Evolutionary conservation across 1,140 invertebrate species (phyloP).

Genomic region (Drosophila trapezifrons): DNA sequence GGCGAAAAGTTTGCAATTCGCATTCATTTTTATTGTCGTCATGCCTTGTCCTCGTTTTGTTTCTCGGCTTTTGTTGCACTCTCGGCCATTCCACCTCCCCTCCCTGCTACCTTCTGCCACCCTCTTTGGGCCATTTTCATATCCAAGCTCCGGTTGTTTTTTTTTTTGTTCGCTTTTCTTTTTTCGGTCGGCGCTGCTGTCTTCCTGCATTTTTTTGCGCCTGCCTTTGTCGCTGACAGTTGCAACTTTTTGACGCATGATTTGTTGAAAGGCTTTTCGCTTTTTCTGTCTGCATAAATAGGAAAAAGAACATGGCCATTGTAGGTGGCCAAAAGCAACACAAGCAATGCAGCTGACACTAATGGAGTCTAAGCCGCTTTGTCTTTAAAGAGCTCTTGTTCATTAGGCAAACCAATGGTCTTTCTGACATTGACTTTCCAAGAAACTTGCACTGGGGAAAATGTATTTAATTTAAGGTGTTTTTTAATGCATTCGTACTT

Average conservation of each 20-base stretch:
- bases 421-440: constrained; percentile 27
- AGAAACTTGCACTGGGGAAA: neutral
- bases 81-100: constrained; percentile 53
- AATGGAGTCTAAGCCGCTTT: constrained; percentile 40
- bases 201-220: constrained; percentile 56
- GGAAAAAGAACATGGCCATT: constrained; percentile 55
- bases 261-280: constrained; percentile 77
- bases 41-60: constrained; percentile 66
- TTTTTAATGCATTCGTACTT: neutral
- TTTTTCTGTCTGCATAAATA: constrained; percentile 61
- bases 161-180: constrained; percentile 22
- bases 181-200: constrained; percentile 31
- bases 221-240: constrained; percentile 65
- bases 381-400: constrained; percentile 22
- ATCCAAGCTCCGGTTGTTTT: constrained; percentile 54
- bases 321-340: constrained; percentile 46
- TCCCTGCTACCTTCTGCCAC: constrained; percentile 9
- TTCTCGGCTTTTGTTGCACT: constrained; percentile 48
- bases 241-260: constrained; percentile 81
- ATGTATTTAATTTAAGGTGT: no score
- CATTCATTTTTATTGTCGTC: constrained; percentile 81
- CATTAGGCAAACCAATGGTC: constrained; percentile 13
- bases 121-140: constrained; percentile 54
- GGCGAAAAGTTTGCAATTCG: constrained; percentile 77
- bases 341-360: constrained; percentile 26